Conservation (phyloP, 1,140 invertebrate species). For the Danaus plexippus region DNA sequence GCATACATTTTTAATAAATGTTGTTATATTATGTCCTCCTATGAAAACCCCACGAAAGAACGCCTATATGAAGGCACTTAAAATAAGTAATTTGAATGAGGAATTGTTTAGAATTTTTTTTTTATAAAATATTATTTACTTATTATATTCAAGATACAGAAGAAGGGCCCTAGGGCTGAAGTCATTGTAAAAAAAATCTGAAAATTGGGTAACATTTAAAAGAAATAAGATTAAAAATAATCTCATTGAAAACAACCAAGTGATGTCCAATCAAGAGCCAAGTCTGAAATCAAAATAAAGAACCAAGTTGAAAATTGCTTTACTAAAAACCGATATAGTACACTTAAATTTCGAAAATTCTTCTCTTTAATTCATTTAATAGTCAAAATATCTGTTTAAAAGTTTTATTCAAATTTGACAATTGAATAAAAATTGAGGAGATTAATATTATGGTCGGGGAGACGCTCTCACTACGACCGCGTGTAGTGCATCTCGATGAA, state of each 20-base stretch:
- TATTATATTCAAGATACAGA: neutral
- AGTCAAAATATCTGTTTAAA: neutral
- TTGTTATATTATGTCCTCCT: too few relatives aligned
- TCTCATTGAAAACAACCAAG: too few relatives aligned
- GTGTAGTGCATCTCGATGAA: conserved; percentile 7
- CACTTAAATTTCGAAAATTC: neutral
- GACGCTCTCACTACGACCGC: conserved; percentile 1
- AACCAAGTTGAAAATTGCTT: too few relatives aligned
- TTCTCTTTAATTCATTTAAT: neutral
- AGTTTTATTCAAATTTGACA: neutral
- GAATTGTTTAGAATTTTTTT: neutral
- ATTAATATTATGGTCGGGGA: too few relatives aligned
- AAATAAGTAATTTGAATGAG: neutral
- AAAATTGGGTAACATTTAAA: too few relatives aligned
- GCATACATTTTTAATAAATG: neutral
- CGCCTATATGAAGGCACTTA: too few relatives aligned
- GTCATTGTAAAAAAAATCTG: too few relatives aligned
- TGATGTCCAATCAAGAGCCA: too few relatives aligned
- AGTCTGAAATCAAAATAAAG: too few relatives aligned
- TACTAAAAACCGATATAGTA: neutral
- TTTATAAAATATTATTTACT: neutral
- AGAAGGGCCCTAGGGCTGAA: neutral
- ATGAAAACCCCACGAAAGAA: too few relatives aligned
- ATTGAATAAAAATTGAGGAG: too few relatives aligned
- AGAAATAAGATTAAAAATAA: too few relatives aligned